Conservation (phyloP, 2,888 invertebrate genomes). For the Nomada flava region DNA sequence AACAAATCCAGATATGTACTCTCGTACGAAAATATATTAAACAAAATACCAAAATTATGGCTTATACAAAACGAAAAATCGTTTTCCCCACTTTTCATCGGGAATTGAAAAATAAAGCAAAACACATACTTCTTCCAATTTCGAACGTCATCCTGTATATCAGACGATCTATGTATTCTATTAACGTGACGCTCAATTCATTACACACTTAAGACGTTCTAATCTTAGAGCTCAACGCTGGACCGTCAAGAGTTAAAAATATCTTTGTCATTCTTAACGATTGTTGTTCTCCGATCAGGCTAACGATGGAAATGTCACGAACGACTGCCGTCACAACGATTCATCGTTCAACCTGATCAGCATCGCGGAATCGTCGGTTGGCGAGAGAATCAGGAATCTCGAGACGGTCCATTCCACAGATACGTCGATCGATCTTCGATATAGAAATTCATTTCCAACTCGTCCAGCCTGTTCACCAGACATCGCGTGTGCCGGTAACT, state of each 20-base stretch:
- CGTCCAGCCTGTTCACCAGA: neutral
- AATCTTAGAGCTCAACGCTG: constrained; percentile 7
- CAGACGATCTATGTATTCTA: neutral
- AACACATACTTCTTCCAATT: neutral
- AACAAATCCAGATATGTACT: too few relatives aligned
- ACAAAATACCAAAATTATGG: too few relatives aligned
- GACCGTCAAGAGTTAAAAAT: constrained; percentile 46
- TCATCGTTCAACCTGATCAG: neutral
- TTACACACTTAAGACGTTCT: neutral
- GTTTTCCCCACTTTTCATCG: too few relatives aligned
- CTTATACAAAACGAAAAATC: too few relatives aligned
- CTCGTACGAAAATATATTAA: too few relatives aligned
- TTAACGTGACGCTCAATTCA: neutral
- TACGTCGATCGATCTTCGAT: neutral
- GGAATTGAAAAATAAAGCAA: too few relatives aligned
- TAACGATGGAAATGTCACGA: constrained; percentile 15
- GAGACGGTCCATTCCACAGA: neutral
- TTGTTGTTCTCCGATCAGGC: constrained; percentile 30
- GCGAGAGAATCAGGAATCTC: neutral
- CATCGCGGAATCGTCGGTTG: neutral
- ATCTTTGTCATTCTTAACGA: constrained; percentile 23
- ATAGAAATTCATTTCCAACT: constrained; percentile 10
- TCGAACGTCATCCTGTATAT: neutral
- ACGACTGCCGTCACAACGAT: neutral
- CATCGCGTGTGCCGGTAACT: constrained; percentile 22